Evolutionary conservation across 2,888 invertebrate species (phyloP).

Genomic region (Eilema depressum): DNA sequence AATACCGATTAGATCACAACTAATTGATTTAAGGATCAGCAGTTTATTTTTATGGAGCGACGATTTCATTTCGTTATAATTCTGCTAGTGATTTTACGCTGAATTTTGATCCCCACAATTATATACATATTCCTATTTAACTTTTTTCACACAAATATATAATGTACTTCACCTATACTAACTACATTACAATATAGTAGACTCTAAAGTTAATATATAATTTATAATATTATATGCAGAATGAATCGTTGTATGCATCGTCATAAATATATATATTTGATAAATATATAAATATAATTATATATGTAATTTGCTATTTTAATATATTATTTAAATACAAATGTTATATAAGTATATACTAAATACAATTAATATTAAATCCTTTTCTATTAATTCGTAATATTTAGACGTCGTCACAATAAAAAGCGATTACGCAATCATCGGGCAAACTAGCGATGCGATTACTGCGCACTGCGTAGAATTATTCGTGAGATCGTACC

Average conservation of each 20-base stretch:
- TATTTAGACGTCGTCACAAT: not conserved
- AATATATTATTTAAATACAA: not conserved
- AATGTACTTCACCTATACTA: not conserved
- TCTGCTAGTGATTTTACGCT: not conserved
- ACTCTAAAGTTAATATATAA: not conserved
- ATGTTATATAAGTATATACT: constrained; percentile 3
- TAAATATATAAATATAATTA: not conserved
- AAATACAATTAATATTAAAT: constrained; percentile 23
- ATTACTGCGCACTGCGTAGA: not conserved
- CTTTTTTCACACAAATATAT: not conserved
- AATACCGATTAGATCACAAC: not conserved
- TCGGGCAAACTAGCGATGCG: not conserved
- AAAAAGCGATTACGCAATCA: not conserved
- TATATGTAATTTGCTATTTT: not conserved
- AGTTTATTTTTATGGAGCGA: not conserved
- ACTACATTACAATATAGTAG: not conserved
- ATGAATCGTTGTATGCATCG: constrained; percentile 2
- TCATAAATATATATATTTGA: not conserved
- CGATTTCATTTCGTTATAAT: not conserved
- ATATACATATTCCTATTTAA: not conserved
- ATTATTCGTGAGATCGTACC: not conserved
- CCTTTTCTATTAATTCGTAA: constrained; percentile 47
- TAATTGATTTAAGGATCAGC: too few relatives aligned
- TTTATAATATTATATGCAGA: not conserved
- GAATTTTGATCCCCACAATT: not conserved